Evolutionary conservation across 2,888 invertebrate genomes (phyloP), one percentile per base, ranked within the genome.

Genomic region (Dasypolia templi): DNA sequence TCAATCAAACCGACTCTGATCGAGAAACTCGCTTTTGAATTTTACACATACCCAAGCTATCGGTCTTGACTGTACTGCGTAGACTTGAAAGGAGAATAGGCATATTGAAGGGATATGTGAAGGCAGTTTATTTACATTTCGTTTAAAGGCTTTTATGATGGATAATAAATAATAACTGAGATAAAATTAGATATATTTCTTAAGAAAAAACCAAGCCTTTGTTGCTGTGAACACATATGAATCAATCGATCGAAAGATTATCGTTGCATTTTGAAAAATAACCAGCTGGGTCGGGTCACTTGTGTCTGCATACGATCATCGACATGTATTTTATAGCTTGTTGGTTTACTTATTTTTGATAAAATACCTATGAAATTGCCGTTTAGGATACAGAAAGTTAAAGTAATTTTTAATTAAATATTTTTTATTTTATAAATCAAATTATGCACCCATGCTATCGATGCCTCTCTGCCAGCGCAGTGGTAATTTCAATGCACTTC

Each of bases 81-180:
- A 29, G 22, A 22, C 12, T 51, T 42, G 29, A 51, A 42, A 32
- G 6, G 32, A 53, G n/a, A 32, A 29, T n/a, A n/a, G n/a, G n/a
- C 1, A 46, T 53, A 75, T 75, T 76, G 49, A 76, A 53, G 42
- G 53, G 22, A 64, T 77, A 44, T 17, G 29, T 39, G 19, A 35
- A 55, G 59, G 69, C 53, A 51, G 26, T 58, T 66, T 65, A 53
- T 55, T 79, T 72, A 56, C 65, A 68, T 66, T 66, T 66, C 58
- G 7, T 53, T 32, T 32, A 42, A 35, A 66, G 55, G 62, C 19
- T 1, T 39, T 0, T 46, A 51, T 74, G 78, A 79, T 81, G 67
- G 75, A 74, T 81, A 68, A 29, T 51, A 51, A 51, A 74, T 81
- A 68, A 29, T 51, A 51, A 51, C 44, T 44, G 49, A n/a, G 42